phyloP scores from a whole-genome alignment of 2,888 invertebrate genomes.

The Apocheima hispidaria region DNA sequence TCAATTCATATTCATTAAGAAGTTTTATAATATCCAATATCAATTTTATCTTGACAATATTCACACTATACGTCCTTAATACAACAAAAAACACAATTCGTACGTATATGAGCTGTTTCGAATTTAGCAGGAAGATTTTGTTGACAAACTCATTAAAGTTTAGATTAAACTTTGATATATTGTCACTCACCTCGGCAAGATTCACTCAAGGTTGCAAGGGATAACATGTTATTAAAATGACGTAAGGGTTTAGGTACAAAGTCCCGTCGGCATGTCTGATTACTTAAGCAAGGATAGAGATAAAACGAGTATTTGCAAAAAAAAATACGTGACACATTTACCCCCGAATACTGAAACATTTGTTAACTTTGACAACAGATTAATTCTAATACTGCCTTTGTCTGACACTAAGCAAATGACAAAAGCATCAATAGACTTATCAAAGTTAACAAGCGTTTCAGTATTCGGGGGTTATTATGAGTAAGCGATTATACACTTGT shows the following conservation, averaged over 20 bases:
- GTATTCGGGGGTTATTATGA: constrained; percentile 2
- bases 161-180: constrained; percentile 10
- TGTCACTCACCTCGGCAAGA: constrained; percentile 19
- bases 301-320: constrained; percentile 5
- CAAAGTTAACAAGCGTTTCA: too few relatives aligned
- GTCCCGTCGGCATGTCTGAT: constrained; percentile 11
- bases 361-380: too few relatives aligned
- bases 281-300: constrained; percentile 11
- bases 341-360: too few relatives aligned
- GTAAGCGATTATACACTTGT: not conserved
- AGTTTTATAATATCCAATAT: too few relatives aligned
- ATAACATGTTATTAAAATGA: constrained; percentile 24
- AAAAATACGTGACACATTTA: constrained; percentile 5
- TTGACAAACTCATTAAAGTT: constrained; percentile 5
- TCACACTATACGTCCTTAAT: not conserved
- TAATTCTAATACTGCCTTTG: too few relatives aligned
- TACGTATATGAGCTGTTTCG: not conserved
- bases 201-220: constrained; percentile 22
- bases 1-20: too few relatives aligned
- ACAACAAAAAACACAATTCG: not conserved
- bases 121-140: constrained; percentile 4
- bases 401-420: too few relatives aligned
- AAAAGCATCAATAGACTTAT: too few relatives aligned
- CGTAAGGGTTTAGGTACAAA: constrained; percentile 13
- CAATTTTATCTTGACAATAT: too few relatives aligned